These are phyloP conservation scores for Oncorhynchus gorbuscha DNA, from an alignment of 2,113 vertebrate species.

Conservation along the genomic window DNA sequence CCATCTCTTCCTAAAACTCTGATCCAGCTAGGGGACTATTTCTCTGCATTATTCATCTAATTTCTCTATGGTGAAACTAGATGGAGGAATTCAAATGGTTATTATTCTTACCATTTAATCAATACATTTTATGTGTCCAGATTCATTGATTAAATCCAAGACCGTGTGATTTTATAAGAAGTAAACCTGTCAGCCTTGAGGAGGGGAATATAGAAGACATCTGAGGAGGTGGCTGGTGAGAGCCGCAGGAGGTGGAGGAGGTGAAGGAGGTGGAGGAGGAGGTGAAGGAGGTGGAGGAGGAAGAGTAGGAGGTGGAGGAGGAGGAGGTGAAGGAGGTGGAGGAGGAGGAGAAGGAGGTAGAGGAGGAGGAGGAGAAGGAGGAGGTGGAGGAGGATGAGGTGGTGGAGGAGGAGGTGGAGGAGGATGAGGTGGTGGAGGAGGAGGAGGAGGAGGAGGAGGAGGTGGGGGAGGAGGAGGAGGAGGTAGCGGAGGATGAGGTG, in stretches of 20 bases:
- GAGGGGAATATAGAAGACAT: conserved; percentile 19
- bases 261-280: no score
- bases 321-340: not conserved
- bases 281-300: no score
- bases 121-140: conserved; percentile 40
- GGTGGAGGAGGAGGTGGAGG: no score
- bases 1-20: not conserved
- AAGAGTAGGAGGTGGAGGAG: no score
- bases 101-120: conserved; percentile 45
- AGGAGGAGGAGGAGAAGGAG: not conserved
- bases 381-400: not conserved
- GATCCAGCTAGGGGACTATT: not conserved
- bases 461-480: no score
- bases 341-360: not conserved
- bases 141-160: conserved; percentile 32
- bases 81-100: not conserved
- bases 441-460: no score
- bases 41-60: no score
- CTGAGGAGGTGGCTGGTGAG: not conserved
- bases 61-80: no score
- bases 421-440: no score
- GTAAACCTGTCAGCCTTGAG: conserved; percentile 45
- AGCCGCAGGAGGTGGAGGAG: not conserved
- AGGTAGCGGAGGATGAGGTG: no score
- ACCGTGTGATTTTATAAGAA: conserved; percentile 28